Conservation (phyloP, 2,888 invertebrate genomes). For the Peribatodes rhomboidaria region DNA sequence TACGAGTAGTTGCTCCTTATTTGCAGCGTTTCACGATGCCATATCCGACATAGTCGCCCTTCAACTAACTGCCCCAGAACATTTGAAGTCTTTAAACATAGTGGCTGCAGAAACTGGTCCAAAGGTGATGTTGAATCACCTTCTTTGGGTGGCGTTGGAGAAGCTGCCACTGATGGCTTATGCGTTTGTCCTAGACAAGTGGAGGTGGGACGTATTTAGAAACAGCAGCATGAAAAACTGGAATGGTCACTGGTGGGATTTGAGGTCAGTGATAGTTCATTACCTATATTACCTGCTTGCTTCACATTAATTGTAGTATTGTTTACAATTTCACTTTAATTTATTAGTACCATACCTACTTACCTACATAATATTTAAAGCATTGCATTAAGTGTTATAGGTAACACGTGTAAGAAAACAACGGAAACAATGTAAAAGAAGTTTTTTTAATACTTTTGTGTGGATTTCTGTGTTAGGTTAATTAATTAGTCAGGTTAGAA, state of each 20-base stretch:
- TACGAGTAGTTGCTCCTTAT: too few species aligned
- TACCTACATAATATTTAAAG: too few species aligned
- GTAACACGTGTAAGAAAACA: too few species aligned
- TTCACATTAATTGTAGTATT: too few species aligned
- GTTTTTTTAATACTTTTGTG: too few species aligned
- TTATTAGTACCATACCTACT: too few species aligned
- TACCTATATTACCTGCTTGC: not conserved
- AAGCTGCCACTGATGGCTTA: slow-evolving; percentile 80
- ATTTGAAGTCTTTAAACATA: slow-evolving; percentile 77
- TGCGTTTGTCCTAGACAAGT: slow-evolving; percentile 77
- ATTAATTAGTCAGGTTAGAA: too few species aligned
- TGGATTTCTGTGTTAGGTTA: too few species aligned
- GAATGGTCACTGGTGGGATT: slow-evolving; percentile 82
- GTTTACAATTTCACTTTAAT: too few species aligned
- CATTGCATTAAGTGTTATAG: too few species aligned
- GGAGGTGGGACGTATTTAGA: slow-evolving; percentile 80
- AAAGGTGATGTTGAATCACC: slow-evolving; percentile 73
- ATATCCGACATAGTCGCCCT: slow-evolving; percentile 88
- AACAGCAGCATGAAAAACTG: slow-evolving; percentile 70
- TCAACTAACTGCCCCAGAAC: slow-evolving; percentile 84
- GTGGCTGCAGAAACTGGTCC: slow-evolving; percentile 67
- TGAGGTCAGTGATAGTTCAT: slow-evolving; percentile 63
- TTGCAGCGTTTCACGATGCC: slow-evolving; percentile 88
- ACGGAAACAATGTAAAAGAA: too few species aligned
- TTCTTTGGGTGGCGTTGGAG: slow-evolving; percentile 77